Base-by-base conservation (phyloP, 1,140 invertebrate species). In the Procambarus clarkii region DNA sequence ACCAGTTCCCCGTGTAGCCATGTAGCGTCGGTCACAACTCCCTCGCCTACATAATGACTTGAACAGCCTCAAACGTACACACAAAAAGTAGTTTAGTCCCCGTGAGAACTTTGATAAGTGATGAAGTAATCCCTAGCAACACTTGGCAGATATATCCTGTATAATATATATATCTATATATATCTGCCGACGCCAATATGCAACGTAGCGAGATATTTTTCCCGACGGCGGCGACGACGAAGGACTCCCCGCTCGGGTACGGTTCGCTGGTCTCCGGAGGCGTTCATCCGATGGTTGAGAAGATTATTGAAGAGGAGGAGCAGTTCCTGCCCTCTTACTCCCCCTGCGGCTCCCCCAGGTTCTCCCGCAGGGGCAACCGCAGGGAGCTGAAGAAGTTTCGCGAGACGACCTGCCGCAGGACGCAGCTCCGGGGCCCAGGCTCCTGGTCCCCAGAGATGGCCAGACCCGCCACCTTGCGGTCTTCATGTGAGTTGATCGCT, bases 381-480 rank as follows among this genome's bases (percentile, higher is more conserved):
- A 82, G 92, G 87, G 89, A 88, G 24, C 87, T 93, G 18, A 93
- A 93, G 50, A 93, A 93, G 58, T 92, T 87, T 86, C 69, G 90
- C 15, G 91, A 93, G 46, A 88, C 86, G 45, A 92, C 92, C 24
- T 79, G 80, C 34, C 78, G 88, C 34, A 76, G 84, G 45, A 69
- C 64, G 21, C 90, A 80, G 15, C 77, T 92, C 2, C 34, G 92
- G 15, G 86, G 92, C 7, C 64, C 90, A 45, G 87, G 91, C 9
- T 86, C 92, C 2, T 93, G 92, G 92, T 93, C 92, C 9, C 90
- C 90, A 7, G 92, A 93, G n/a, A 80, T 89, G 79, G 34, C 81
- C 21, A 24, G 80, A n/a, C 81, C 80, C 24, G 46, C 34, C 50
- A 77, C 74, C 71, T 7, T 58, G 11, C 46, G 76, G 4, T 64